Evolutionary conservation across 2,888 invertebrate species (phyloP), one percentile per base, ranked within the genome.

Genomic region (Unio delphinus): DNA sequence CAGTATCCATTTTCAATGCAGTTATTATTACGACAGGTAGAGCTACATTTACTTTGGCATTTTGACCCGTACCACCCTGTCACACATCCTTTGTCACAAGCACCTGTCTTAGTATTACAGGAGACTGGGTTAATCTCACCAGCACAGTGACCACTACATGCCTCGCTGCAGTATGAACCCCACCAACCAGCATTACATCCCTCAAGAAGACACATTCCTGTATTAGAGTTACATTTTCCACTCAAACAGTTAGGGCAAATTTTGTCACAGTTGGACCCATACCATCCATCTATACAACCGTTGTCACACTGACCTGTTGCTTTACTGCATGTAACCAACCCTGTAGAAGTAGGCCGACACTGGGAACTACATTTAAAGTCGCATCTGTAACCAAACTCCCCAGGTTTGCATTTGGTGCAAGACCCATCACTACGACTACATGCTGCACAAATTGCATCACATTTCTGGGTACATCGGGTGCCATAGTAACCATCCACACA

Each of bases 41-140:
- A 26, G 23, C 68, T 67, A 63, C 77, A 77, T n/a, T 59, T 55
- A 4, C 30, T 64, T 3, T 8, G 20, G 55, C 77, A 77, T 26
- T 59, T 59, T n/a, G 23, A 23, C 8, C 77, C 73, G 30, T 70
- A 77, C 18, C 64, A 75, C 3, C 77, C 77, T 34, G 66, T 66
- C 20, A 70, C 68, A 55, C 77, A 77, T 0, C 75, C 77, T 26
- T 68, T 65, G 30, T 60, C 64, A 60, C 77, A 77, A 60, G 70
- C 58, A 17, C 58, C 64, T 20, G 70, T 71, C 7, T 45, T 45
- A 3, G 45, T 8, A 11, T 45, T 45, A 45, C 45, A 45, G 45
- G 8, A 45, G 11, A 3, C 45, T 11, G 11, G 45, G 45, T 45
- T 45, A 2, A 3, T 45, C 11, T 45, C 45, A 11, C 45, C 45